Percentiles rank a stretch among this genome's conserved stretches.
Evolutionary conservation across 2,113 vertebrate species (phyloP).

Genomic region (Merops nubicus): DNA sequence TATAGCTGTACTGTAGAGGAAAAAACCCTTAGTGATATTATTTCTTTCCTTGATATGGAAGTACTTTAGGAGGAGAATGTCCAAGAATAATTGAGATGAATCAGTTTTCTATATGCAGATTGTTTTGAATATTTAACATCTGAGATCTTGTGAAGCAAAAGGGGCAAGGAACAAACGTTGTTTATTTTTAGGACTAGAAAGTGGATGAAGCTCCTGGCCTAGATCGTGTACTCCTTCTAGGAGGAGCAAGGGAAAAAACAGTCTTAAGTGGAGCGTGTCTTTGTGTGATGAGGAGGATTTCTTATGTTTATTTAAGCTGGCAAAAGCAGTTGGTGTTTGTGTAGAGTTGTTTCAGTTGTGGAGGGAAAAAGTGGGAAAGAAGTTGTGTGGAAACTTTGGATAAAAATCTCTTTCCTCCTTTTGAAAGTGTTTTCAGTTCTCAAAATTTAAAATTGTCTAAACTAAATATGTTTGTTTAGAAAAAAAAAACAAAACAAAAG

Average conservation of each 20-base stretch:
- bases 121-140: slow-evolving; percentile 52
- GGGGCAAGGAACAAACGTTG: slow-evolving; percentile 33
- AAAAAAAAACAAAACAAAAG: not conserved
- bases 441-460: not conserved
- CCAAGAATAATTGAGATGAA: slow-evolving; percentile 62
- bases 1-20: not conserved
- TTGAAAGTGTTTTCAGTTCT: not conserved
- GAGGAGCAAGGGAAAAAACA: not conserved
- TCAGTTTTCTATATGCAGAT: slow-evolving; percentile 58
- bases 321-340: not conserved
- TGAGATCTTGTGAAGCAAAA: slow-evolving; percentile 42
- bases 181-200: slow-evolving; percentile 48
- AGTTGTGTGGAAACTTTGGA: not conserved
- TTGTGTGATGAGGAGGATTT: not conserved
- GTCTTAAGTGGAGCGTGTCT: accelerated
- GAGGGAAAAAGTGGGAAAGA: not conserved
- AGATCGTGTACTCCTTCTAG: slow-evolving; percentile 7
- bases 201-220: slow-evolving; percentile 32
- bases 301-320: not conserved
- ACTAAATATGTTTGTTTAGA: not conserved
- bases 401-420: not conserved
- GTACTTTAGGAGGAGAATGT: not conserved
- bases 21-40: not conserved
- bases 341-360: not conserved
- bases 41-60: not conserved